Conservation (phyloP, 2,113 vertebrate species). For the Albula glossodonta region DNA sequence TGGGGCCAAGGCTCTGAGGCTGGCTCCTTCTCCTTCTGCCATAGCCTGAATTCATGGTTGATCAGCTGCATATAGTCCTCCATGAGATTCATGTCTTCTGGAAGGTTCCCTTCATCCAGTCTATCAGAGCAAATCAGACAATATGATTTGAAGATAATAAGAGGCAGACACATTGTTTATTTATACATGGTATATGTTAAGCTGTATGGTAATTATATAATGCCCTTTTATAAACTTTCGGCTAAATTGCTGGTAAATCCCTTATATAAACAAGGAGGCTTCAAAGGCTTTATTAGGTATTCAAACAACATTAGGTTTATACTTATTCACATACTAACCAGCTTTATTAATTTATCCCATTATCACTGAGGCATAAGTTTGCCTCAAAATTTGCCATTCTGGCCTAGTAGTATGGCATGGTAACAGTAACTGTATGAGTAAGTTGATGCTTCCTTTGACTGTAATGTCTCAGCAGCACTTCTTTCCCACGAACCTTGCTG, state of each 20-base stretch:
- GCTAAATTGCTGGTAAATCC: too few species aligned
- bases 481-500: slow-evolving; percentile 78
- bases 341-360: too few species aligned
- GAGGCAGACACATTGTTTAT: background rate
- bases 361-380: too few species aligned
- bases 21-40: slow-evolving; percentile 85
- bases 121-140: slow-evolving; percentile 53
- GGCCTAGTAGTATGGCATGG: too few species aligned
- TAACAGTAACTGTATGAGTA: too few species aligned
- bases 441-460: background rate
- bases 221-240: too few species aligned
- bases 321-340: too few species aligned
- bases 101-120: slow-evolving; percentile 92
- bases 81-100: slow-evolving; percentile 94
- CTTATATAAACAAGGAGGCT: too few species aligned
- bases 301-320: too few species aligned
- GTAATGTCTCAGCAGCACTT: background rate
- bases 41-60: slow-evolving; percentile 94
- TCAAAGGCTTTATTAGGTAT: too few species aligned
- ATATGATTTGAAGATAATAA: background rate
- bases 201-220: too few species aligned
- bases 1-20: slow-evolving; percentile 72
- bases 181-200: background rate
- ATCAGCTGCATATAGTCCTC: slow-evolving; percentile 96
- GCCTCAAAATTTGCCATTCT: too few species aligned